phyloP scores from a whole-genome alignment of 1,140 invertebrate species.

The Habropoda laboriosa region DNA sequence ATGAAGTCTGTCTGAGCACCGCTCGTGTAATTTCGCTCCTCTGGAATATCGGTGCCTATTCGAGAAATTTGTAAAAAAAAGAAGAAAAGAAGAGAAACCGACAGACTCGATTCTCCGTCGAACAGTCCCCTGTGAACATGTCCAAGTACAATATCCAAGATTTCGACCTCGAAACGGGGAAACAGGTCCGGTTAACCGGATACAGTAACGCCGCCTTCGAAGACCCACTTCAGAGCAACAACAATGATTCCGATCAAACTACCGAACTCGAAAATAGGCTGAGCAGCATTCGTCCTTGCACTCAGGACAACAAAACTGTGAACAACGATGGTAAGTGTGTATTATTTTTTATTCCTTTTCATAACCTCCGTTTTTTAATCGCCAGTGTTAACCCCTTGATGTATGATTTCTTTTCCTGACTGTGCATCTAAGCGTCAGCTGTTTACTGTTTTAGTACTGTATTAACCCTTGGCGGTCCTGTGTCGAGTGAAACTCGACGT shows the following conservation, averaged over 20 bases:
- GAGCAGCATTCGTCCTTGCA: constrained; percentile 30
- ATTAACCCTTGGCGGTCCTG: too few relatives aligned
- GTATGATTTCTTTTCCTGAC: too few relatives aligned
- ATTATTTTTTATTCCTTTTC: not conserved
- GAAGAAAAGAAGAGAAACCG: too few relatives aligned
- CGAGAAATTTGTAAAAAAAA: constrained; percentile 7
- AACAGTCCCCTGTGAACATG: constrained; percentile 62
- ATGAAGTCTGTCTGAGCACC: constrained; percentile 53
- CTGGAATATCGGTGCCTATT: not conserved
- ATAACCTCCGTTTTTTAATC: too few relatives aligned
- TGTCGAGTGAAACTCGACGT: too few relatives aligned
- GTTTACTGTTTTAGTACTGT: too few relatives aligned
- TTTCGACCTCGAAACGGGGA: constrained; percentile 67
- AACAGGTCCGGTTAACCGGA: constrained; percentile 73
- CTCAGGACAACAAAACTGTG: constrained; percentile 60
- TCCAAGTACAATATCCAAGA: constrained; percentile 75
- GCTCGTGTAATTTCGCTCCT: constrained; percentile 19
- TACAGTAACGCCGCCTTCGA: constrained; percentile 67
- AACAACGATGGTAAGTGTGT: constrained; percentile 60
- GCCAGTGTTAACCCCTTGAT: too few relatives aligned
- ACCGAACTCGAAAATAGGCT: constrained; percentile 65
- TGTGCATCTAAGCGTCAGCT: too few relatives aligned
- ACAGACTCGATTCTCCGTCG: not conserved
- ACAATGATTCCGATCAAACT: constrained; percentile 51
- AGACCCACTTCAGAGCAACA: constrained; percentile 63